Evolutionary conservation across 2,113 vertebrate genomes (phyloP).

Genomic region (Rissa tridactyla): DNA sequence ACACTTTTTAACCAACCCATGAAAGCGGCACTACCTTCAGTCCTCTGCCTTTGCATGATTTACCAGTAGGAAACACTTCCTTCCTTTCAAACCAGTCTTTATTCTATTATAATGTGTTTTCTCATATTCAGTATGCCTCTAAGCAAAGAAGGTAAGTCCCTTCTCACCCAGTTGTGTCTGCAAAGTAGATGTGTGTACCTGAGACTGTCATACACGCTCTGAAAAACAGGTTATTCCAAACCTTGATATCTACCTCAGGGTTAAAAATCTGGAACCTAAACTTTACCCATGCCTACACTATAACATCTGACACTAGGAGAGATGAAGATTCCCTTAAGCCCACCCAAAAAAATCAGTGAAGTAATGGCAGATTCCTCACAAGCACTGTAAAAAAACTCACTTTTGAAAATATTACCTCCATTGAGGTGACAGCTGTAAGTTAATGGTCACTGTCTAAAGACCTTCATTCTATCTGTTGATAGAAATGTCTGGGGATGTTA

Average conservation of each 20-base stretch:
- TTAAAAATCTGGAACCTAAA: not conserved
- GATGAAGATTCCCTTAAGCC: not conserved
- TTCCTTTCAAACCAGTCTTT: not conserved
- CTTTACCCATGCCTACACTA: not conserved
- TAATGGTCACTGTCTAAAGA: not conserved
- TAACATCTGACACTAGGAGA: not conserved
- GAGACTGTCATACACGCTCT: not conserved
- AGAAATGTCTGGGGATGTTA: not conserved
- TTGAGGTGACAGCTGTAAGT: not conserved
- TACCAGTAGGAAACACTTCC: not conserved
- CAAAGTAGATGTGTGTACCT: not conserved
- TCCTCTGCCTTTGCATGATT: not conserved
- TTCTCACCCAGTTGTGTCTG: not conserved
- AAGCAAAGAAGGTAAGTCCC: not conserved
- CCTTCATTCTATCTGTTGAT: not conserved
- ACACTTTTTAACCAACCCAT: not conserved
- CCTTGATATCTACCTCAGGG: not conserved
- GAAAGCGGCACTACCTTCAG: accelerated
- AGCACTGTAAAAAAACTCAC: not conserved
- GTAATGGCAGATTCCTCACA: not conserved
- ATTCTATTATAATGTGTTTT: not conserved
- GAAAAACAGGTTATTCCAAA: not conserved
- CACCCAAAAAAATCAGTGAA: accelerated
- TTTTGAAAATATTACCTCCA: not conserved
- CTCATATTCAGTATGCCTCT: not conserved